Conservation (phyloP, 2,797 vertebrate genomes). For the Sebastolobus alascanus region DNA sequence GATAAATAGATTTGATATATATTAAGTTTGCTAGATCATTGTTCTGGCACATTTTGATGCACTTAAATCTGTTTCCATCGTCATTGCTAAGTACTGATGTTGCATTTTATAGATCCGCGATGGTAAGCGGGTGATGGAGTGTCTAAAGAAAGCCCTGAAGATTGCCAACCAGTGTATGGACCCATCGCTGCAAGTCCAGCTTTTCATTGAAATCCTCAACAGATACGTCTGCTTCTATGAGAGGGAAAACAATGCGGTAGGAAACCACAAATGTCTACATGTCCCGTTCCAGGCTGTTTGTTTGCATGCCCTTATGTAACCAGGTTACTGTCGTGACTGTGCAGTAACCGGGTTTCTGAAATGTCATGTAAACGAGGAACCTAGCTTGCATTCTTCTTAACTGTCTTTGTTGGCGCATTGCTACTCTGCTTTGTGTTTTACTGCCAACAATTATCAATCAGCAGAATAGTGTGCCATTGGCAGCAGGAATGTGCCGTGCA, state of each 20-base stretch:
- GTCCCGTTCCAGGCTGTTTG: not conserved
- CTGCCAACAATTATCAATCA: not conserved
- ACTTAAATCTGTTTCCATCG: not conserved
- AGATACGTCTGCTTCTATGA: constrained; percentile 99
- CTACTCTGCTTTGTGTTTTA: too few relatives aligned
- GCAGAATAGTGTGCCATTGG: not conserved
- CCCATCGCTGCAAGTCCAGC: constrained; percentile 98
- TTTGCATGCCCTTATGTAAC: not conserved
- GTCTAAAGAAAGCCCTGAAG: constrained; percentile 98
- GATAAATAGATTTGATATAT: not conserved
- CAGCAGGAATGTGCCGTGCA: not conserved
- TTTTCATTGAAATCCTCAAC: constrained; percentile 99
- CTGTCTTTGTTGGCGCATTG: not conserved
- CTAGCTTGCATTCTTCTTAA: not conserved
- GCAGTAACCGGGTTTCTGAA: not conserved
- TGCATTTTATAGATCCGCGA: constrained; percentile 90
- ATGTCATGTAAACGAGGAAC: not conserved
- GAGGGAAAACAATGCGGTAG: constrained; percentile 96
- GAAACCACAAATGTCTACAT: constrained; percentile 6
- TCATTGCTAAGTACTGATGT: not conserved
- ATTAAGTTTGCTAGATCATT: not conserved
- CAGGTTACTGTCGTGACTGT: not conserved
- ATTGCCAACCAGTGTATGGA: constrained; percentile 99
- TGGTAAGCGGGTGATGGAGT: constrained; percentile 98
- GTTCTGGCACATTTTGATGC: not conserved